Evolutionary conservation across 2,797 vertebrate species (phyloP).

Genomic region (Sebastiscus tertius): DNA sequence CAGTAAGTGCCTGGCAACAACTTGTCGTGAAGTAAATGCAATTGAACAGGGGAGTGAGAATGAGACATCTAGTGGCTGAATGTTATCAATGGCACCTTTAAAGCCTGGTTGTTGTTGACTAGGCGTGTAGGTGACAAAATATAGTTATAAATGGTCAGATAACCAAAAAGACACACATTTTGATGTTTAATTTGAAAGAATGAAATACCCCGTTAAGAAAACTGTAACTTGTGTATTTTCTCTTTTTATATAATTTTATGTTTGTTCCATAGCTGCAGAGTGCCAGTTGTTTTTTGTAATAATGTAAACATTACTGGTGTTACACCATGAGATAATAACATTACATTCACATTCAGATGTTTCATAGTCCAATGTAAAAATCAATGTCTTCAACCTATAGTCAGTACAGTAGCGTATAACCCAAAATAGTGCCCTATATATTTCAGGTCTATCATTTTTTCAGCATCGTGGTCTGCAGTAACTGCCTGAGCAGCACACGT

Average conservation of each 20-base stretch:
- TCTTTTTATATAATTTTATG: background rate
- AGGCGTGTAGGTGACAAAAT: background rate
- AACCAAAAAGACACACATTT: background rate
- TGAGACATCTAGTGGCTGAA: no score
- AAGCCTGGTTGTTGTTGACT: background rate
- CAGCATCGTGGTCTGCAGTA: constrained; percentile 29
- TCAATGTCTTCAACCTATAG: background rate
- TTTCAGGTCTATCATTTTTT: background rate
- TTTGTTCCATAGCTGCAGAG: background rate
- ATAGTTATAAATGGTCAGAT: background rate
- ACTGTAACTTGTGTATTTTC: background rate
- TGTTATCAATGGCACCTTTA: background rate
- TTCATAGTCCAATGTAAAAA: background rate
- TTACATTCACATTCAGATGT: background rate
- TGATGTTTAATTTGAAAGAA: background rate
- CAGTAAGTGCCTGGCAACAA: no score
- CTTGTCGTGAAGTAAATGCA: no score
- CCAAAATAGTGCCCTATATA: background rate
- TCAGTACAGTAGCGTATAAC: background rate
- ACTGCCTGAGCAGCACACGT: constrained; percentile 41
- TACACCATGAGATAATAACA: background rate
- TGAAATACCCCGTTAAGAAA: background rate
- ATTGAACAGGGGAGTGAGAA: no score
- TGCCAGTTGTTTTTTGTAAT: background rate
- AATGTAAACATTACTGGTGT: background rate